Conservation (phyloP, 2,888 invertebrate genomes). For the Ptychoptera albimana region DNA sequence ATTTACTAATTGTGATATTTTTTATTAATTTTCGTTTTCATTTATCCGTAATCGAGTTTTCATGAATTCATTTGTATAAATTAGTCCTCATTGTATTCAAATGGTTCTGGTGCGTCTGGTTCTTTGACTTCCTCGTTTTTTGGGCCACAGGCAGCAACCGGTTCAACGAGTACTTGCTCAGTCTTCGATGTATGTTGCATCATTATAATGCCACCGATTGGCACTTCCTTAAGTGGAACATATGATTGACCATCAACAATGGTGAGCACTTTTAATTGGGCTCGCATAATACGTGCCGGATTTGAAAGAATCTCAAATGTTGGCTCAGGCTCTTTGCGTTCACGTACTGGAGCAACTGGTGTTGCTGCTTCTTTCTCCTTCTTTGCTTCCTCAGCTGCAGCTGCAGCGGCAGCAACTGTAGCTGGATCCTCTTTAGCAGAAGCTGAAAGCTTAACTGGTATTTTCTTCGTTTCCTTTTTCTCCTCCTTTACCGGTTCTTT, state of each 20-base stretch:
- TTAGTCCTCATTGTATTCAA: conserved; percentile 83
- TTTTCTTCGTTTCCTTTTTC: conserved; percentile 23
- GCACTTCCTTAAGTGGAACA: conserved; percentile 75
- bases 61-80: conserved; percentile 13
- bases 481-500: conserved; percentile 23
- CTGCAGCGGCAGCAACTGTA: conserved; percentile 16
- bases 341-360: conserved; percentile 18
- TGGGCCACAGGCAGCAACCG: conserved; percentile 80
- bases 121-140: conserved; percentile 91
- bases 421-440: conserved; percentile 35
- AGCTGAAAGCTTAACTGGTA: conserved; percentile 27
- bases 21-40: too few species aligned
- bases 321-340: conserved; percentile 78
- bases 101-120: conserved; percentile 94
- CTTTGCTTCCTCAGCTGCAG: conserved; percentile 27
- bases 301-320: conserved; percentile 82
- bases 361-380: conserved; percentile 31
- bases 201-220: conserved; percentile 93
- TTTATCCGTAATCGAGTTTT: too few species aligned
- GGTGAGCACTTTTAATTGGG: conserved; percentile 66
- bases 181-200: conserved; percentile 69
- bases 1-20: too few species aligned
- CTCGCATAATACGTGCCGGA: conserved; percentile 87
- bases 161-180: conserved; percentile 76
- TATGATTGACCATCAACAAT: conserved; percentile 70